Evolutionary conservation across 2,888 invertebrate species (phyloP), one percentile per base, ranked within the genome.

Genomic region (Pachymerium ferrugineum): DNA sequence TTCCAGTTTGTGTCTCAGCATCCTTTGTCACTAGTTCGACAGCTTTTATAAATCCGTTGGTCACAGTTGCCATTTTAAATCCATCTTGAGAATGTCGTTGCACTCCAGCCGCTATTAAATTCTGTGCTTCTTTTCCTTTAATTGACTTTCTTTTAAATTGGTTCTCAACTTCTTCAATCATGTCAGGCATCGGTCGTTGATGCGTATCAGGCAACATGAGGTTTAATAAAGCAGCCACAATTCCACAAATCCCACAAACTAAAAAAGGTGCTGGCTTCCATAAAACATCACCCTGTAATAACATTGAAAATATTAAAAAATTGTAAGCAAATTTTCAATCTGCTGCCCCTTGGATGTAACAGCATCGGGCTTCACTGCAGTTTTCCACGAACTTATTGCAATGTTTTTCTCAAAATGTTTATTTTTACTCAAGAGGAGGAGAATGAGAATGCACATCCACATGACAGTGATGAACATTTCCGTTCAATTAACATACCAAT

Each of bases 401-500:
- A n/a, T n/a, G n/a, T n/a, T n/a, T n/a, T n/a, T n/a, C n/a, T n/a
- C n/a, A n/a, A n/a, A n/a, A n/a, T n/a, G n/a, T n/a, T n/a, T n/a
- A n/a, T n/a, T n/a, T n/a, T n/a, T n/a, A n/a, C 35, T 35, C 12
- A 10, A 35, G 35, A 35, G 8, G 35, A 35, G 12, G 35, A 35
- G 35, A 35, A 35, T 10, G 12, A 8, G 12, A 35, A 35, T 10
- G 35, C 12, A 10, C n/a, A n/a, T n/a, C 12, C 10, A 35, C 8
- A 35, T 35, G 10, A 35, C 12, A 10, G 8, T 35, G 12, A 35
- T 35, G 35, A 35, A 35, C 8, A 35, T 10, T 12, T 12, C 8
- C 35, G 12, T 10, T 10, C 8, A 54, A 14, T 14, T 10, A 8
- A 33, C 76, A 75, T 74, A 78, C 78, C 77, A 83, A 77, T 47